A percentile compares a stretch with the other conserved stretches of the same genome.
These are phyloP conservation scores for Melieria crassipennis DNA, from an alignment of 2,888 invertebrate species.

Conservation along the genomic window DNA sequence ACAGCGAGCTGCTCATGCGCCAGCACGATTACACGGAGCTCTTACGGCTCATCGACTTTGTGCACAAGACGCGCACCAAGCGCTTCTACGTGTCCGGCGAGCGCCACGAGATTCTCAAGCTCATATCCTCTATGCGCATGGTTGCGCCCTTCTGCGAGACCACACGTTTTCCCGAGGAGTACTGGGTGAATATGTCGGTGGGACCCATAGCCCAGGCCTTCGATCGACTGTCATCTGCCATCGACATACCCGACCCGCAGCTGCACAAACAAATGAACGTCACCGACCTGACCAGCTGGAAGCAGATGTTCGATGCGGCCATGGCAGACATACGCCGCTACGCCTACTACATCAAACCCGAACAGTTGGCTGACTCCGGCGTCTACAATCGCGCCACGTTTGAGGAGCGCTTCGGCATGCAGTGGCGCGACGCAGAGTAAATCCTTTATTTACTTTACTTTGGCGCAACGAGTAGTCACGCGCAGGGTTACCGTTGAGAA, in stretches of 20 bases:
- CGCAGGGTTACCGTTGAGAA: neutral
- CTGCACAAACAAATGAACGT: slow-evolving; percentile 59
- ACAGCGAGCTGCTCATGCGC: slow-evolving; percentile 57
- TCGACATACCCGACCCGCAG: slow-evolving; percentile 58
- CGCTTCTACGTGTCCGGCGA: slow-evolving; percentile 59
- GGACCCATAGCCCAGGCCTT: slow-evolving; percentile 56
- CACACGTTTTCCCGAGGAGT: slow-evolving; percentile 59
- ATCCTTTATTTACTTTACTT: too few relatives aligned
- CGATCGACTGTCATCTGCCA: slow-evolving; percentile 54
- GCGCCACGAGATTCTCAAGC: slow-evolving; percentile 58
- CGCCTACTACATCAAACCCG: slow-evolving; percentile 56
- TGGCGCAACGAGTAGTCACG: slow-evolving; percentile 42
- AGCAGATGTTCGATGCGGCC: slow-evolving; percentile 57
- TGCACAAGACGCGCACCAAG: slow-evolving; percentile 59
- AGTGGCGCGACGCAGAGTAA: slow-evolving; percentile 43
- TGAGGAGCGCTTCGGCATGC: slow-evolving; percentile 55
- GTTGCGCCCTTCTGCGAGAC: slow-evolving; percentile 60
- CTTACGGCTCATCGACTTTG: slow-evolving; percentile 56
- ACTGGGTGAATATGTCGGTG: slow-evolving; percentile 60
- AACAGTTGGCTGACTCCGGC: slow-evolving; percentile 55
- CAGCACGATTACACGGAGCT: slow-evolving; percentile 58
- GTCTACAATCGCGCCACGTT: slow-evolving; percentile 55
- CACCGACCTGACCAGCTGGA: slow-evolving; percentile 57
- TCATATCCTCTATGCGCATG: slow-evolving; percentile 57
- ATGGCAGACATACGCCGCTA: slow-evolving; percentile 54